phyloP scores from a whole-genome alignment of 2,797 vertebrate species.

The Odontamblyopus rebecca region DNA sequence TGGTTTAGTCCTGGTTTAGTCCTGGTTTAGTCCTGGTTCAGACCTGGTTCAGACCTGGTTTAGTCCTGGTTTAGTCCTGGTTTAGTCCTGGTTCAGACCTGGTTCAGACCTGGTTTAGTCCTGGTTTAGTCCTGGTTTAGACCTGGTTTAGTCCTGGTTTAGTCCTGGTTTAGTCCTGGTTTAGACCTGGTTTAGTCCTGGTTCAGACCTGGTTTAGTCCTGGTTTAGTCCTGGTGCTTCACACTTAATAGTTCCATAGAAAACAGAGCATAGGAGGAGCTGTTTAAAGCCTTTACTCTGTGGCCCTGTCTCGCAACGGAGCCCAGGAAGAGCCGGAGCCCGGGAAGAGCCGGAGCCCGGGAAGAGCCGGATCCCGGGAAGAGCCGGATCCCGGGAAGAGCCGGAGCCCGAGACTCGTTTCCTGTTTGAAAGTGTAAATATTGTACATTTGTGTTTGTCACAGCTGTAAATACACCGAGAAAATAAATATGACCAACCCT shows the following conservation, averaged over 20 bases:
- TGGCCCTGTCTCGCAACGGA: no score
- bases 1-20: neutral
- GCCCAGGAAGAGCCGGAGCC: no score
- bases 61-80: neutral
- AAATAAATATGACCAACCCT: neutral
- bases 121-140: neutral
- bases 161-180: no score
- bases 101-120: neutral
- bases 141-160: neutral
- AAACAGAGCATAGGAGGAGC: no score
- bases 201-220: no score
- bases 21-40: neutral
- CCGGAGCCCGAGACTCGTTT: neutral
- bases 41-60: neutral
- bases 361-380: no score
- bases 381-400: neutral
- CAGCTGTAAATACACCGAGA: neutral
- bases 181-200: no score
- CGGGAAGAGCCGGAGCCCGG: no score
- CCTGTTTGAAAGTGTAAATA: neutral
- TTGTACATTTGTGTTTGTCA: slow-evolving; percentile 2
- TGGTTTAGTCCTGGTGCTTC: no score
- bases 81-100: neutral
- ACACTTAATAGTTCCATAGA: no score
- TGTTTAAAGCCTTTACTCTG: no score